A percentile compares a stretch with the other conserved stretches of the same genome.
Conservation (phyloP, 2,797 vertebrate genomes). For the Myotis findleyi region DNA sequence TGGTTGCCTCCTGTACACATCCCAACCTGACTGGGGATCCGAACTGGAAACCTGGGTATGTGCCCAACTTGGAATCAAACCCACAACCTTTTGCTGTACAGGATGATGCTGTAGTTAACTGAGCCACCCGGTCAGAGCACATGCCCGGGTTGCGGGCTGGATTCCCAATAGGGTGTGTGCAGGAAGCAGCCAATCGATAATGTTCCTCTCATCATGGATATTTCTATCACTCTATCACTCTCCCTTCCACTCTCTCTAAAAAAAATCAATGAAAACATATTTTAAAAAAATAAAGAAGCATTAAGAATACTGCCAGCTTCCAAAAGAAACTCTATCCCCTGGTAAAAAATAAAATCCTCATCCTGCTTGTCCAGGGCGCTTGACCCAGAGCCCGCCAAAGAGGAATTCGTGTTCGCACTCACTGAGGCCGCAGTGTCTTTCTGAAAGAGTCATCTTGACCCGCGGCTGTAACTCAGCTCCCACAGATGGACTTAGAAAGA, state of each 20-base stretch:
- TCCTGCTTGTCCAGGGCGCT: not conserved
- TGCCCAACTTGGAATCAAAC: not conserved
- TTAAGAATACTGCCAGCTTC: constrained; percentile 52
- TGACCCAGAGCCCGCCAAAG: constrained; percentile 29
- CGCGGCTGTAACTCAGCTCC: constrained; percentile 64
- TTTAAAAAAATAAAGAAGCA: not conserved
- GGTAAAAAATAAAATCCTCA: constrained; percentile 48
- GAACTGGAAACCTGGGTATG: not conserved
- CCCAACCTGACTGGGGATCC: not conserved
- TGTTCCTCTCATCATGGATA: too few species aligned
- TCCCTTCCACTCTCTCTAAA: too few species aligned
- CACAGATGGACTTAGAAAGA: constrained; percentile 74
- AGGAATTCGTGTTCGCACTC: constrained; percentile 1
- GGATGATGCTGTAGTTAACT: not conserved
- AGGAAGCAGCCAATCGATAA: not conserved
- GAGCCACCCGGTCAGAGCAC: not conserved
- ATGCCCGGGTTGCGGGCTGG: not conserved
- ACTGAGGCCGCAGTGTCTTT: constrained; percentile 58
- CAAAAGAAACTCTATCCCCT: constrained; percentile 40
- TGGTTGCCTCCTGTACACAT: not conserved
- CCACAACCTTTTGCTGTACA: not conserved
- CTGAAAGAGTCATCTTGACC: constrained; percentile 53
- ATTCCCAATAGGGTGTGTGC: not conserved
- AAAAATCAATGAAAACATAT: too few species aligned
- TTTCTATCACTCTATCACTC: too few species aligned